Evolutionary conservation across 2,888 invertebrate species (phyloP).

Genomic region (Oligia strigilis): DNA sequence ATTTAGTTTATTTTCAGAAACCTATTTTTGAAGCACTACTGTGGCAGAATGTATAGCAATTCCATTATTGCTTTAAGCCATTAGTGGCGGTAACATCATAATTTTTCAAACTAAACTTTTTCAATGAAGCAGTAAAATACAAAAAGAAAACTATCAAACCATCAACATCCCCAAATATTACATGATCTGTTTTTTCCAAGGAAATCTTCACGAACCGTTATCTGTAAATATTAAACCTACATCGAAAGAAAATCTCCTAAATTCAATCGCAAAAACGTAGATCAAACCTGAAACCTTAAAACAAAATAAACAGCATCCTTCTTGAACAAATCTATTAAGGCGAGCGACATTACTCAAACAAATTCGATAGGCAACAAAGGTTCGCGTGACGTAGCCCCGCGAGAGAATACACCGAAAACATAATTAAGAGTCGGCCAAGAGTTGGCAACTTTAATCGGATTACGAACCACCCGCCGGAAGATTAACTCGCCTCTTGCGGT

Average conservation of each 20-base stretch:
- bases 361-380: constrained; percentile 64
- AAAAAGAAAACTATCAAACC: background rate
- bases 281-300: constrained; percentile 24
- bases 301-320: constrained; percentile 31
- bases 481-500: constrained; percentile 75
- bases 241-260: constrained; percentile 7
- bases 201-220: background rate
- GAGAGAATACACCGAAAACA: constrained; percentile 71
- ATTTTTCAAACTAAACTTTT: background rate
- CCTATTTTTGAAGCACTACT: background rate
- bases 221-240: background rate
- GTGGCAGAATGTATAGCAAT: background rate
- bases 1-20: background rate
- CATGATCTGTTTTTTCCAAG: background rate
- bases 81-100: background rate
- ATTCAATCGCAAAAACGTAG: background rate
- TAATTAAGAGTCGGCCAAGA: constrained; percentile 76
- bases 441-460: constrained; percentile 83
- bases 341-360: constrained; percentile 61
- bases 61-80: background rate
- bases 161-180: background rate
- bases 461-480: constrained; percentile 74
- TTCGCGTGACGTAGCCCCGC: constrained; percentile 68
- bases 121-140: background rate
- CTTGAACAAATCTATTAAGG: constrained; percentile 60